Conservation (phyloP, 2,113 vertebrate species). For the Carassius auratus region DNA sequence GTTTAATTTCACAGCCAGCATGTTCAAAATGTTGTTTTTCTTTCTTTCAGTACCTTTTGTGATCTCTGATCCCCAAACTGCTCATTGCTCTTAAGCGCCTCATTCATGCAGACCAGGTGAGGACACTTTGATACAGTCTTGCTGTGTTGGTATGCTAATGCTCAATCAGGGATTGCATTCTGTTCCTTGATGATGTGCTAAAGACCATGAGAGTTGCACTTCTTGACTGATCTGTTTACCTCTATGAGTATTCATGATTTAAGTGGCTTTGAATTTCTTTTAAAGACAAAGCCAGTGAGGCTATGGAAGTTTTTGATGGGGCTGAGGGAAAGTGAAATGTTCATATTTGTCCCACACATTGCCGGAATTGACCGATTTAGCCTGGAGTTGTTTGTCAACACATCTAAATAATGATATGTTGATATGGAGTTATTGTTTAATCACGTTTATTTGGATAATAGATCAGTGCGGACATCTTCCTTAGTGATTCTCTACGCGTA, state of each 20-base stretch:
- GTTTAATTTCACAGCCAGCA: not conserved
- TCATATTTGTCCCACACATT: constrained; percentile 81
- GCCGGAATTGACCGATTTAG: constrained; percentile 81
- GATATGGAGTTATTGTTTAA: not conserved
- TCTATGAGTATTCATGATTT: not conserved
- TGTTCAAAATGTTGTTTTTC: constrained; percentile 23
- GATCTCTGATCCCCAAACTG: constrained; percentile 79
- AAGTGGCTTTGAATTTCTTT: not conserved
- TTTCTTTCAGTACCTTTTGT: constrained; percentile 76
- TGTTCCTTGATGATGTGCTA: constrained; percentile 37
- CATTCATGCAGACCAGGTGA: constrained; percentile 82
- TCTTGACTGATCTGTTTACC: not conserved
- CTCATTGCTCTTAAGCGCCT: constrained; percentile 79
- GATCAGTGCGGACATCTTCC: constrained; percentile 76
- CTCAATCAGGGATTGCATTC: not conserved
- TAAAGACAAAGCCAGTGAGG: constrained; percentile 83
- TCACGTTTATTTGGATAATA: constrained; percentile 55
- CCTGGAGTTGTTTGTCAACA: constrained; percentile 74
- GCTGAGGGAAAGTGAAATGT: constrained; percentile 84
- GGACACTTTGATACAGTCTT: not conserved
- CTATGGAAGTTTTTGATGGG: constrained; percentile 90
- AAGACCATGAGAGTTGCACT: not conserved
- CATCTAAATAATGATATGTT: not conserved
- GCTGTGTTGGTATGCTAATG: not conserved
- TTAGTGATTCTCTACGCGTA: constrained; percentile 79